Evolutionary conservation across 92 coral and sea anemone species (phyloP), one percentile per base, ranked within the genome.

Genomic region (Zoanthus gigantus): DNA sequence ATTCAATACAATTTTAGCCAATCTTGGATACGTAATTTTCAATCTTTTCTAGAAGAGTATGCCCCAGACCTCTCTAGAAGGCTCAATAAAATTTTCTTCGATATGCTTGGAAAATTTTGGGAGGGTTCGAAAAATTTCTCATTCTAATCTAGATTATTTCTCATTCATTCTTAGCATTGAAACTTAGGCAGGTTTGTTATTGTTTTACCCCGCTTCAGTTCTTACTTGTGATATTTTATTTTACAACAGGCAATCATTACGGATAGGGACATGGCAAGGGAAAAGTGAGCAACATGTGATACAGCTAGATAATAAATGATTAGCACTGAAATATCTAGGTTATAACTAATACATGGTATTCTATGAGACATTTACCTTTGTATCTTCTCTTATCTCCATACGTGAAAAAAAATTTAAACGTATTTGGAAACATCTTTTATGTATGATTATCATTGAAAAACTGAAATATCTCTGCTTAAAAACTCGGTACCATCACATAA

Each of bases 191-290:
- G 60, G 60, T 54, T 9, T 54, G 60, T 54, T 54, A 52, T 52
- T 34, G 42, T 34, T 6, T 7, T 50, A 6, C 9, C 12, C 54
- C 8, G 12, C 54, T 10, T 50, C 54, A 7, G 12, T 50, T 50
- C 54, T 50, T 50, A 6, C 0, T 50, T 50, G 54, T 50, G 54
- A 0, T 72, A 7, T 17, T 9, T 28, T 74, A 46, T 53, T 42
- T 17, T 50, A 28, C 82, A 65, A 67, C 88, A 96, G 99, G 93
- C 91, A 15, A 94, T 96, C 30, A 96, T 96, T 42, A 95, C 99
- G 1, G 99, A 96, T 48, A 87, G 99, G 83, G 99, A 96, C 88
- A 96, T 96, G 96, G 94, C 91, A 29, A 85, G 99, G 78, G 99
- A 96, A 82, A 96, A 96, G 99, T 96, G 54, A 88, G 86, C 69